phyloP scores from a whole-genome alignment of 2,888 invertebrate genomes.

The Parascotia fuliginaria region DNA sequence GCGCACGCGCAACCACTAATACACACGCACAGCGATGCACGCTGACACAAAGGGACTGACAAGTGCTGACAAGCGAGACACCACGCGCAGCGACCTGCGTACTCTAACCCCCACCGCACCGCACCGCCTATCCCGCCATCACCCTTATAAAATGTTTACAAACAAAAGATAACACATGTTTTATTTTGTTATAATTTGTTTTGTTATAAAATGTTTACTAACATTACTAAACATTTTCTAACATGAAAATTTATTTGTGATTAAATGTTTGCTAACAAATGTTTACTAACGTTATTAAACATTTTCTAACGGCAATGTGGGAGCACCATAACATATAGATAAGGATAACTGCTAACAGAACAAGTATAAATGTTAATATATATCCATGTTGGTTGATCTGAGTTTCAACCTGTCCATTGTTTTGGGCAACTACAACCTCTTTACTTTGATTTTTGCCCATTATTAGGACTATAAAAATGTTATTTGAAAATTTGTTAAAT shows the following conservation, averaged over 20 bases:
- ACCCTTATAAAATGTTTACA: conserved; percentile 21
- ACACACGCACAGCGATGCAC: conserved; percentile 36
- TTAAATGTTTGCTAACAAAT: conserved; percentile 27
- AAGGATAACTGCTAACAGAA: too few relatives aligned
- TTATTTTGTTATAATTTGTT: conserved; percentile 26
- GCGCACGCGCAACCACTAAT: conserved; percentile 40
- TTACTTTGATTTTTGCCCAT: too few relatives aligned
- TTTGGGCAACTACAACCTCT: too few relatives aligned
- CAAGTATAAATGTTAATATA: too few relatives aligned
- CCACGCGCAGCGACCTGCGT: conserved; percentile 24
- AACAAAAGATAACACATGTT: conserved; percentile 27
- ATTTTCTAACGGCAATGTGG: conserved; percentile 24
- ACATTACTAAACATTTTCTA: conserved; percentile 21
- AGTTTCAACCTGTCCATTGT: too few relatives aligned
- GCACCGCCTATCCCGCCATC: conserved; percentile 23
- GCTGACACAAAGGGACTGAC: conserved; percentile 35
- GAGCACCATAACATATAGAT: too few relatives aligned
- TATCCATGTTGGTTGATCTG: too few relatives aligned
- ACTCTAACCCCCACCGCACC: conserved; percentile 9
- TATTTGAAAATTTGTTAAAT: too few relatives aligned
- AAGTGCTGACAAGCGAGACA: conserved; percentile 31
- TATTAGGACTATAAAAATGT: too few relatives aligned
- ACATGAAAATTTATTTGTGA: conserved; percentile 23
- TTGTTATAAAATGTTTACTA: conserved; percentile 20
- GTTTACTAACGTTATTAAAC: conserved; percentile 26